Percentiles rank a stretch among this genome's conserved stretches.
Evolutionary conservation across 1,140 invertebrate species (phyloP).

Genomic region (Bombus waltoni): DNA sequence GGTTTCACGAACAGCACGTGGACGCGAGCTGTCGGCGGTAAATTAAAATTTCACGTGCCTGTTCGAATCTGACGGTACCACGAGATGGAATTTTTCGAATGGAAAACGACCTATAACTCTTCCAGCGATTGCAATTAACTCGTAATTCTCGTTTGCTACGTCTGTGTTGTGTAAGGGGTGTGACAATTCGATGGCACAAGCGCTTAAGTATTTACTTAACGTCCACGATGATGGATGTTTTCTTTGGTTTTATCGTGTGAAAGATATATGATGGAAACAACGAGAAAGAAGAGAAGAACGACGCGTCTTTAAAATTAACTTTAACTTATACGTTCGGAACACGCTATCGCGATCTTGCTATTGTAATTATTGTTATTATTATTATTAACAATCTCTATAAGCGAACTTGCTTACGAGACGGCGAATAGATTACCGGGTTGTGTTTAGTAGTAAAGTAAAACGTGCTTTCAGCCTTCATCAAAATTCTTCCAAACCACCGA

Average conservation of each 20-base stretch:
- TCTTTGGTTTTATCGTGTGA: background rate
- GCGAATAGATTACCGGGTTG: too few species aligned
- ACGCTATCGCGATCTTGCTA: too few species aligned
- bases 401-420: too few species aligned
- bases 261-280: background rate
- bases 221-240: background rate
- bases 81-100: background rate
- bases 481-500: too few species aligned
- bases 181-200: background rate
- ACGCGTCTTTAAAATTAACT: background rate
- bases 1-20: constrained; percentile 26
- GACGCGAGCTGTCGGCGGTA: constrained; percentile 14
- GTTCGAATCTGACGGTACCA: background rate
- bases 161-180: background rate
- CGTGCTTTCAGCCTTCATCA: too few species aligned
- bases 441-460: too few species aligned
- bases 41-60: constrained; percentile 42
- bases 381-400: too few species aligned
- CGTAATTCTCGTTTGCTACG: background rate
- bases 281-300: background rate
- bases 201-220: background rate
- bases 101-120: constrained; percentile 11
- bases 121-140: constrained; percentile 15
- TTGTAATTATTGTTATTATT: too few species aligned
- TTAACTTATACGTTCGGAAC: background rate